Evolutionary conservation across 2,888 invertebrate species (phyloP), one percentile per base, ranked within the genome.

Genomic region (Epirrita christyi): DNA sequence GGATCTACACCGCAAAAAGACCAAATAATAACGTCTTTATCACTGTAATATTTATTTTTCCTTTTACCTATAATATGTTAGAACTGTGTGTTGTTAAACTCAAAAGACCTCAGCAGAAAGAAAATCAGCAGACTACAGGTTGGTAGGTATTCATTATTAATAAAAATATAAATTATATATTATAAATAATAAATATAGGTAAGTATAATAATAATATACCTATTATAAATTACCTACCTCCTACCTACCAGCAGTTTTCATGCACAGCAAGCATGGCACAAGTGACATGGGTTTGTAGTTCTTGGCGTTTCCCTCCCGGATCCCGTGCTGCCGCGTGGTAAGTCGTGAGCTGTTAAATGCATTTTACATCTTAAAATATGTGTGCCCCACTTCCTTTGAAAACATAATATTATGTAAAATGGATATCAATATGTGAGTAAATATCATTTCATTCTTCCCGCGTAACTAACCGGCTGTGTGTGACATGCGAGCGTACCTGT

Each of bases 291-390:
- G n/a, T 54, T 36, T 47, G 42, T 54, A 54, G 28, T 54, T 54
- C 42, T 42, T 43, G 38, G n/a, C 48, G 44, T 38, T n/a, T 38
- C 45, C 45, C 49, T 44, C 40, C 42, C 48, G 38, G 28, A 27
- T 15, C 5, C 37, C 42, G 34, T 5, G 45, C 38, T 45, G 32
- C 13, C 55, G 48, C 44, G 55, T 27, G 55, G 52, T 52, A 50
- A 38, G 42, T 46, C 59, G 59, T 51, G 55, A 46, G 27, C 32
- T 40, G 40, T 50, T 49, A 45, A 53, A 52, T 52, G 48, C 58
- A 49, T 55, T 58, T 49, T 50, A 54, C 50, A 54, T 54, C 29
- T 36, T 54, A 54, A 59, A 59, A 59, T 54, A 53, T 44, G 38
- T 49, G 48, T 32, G 55, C 49, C 49, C 44, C 49, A 56, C 45